Conservation (phyloP, 1,140 invertebrate species). For the Condylostylus longicornis region DNA sequence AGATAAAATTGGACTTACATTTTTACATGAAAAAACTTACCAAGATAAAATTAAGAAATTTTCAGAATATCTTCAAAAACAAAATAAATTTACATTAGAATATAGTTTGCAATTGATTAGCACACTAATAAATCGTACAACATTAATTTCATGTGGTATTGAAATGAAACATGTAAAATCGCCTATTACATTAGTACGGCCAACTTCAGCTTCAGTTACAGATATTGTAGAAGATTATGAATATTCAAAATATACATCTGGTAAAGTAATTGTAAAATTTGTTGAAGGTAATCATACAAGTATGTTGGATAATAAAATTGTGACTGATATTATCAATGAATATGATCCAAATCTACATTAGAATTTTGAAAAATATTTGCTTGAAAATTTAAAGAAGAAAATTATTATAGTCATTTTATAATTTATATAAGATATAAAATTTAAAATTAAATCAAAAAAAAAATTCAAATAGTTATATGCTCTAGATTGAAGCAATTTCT, state of each 20-base stretch:
- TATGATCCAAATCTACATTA: slow-evolving; percentile 24
- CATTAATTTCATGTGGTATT: too few species aligned
- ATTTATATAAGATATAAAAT: too few species aligned
- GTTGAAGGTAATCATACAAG: slow-evolving; percentile 55
- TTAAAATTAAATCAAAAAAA: too few species aligned
- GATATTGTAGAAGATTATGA: slow-evolving; percentile 47
- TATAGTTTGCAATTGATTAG: slow-evolving; percentile 33
- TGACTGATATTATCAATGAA: slow-evolving; percentile 44
- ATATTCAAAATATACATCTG: slow-evolving; percentile 37
- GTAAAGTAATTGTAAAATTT: slow-evolving; percentile 36
- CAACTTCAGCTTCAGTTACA: slow-evolving; percentile 36
- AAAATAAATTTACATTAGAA: slow-evolving; percentile 34
- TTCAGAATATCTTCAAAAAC: slow-evolving; percentile 19
- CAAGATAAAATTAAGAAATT: slow-evolving; percentile 20
- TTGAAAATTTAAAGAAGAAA: too few species aligned
- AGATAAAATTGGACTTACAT: slow-evolving; percentile 32
- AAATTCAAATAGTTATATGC: too few species aligned
- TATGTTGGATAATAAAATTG: slow-evolving; percentile 48
- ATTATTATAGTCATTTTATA: too few species aligned
- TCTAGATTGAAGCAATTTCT: too few species aligned
- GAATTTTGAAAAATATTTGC: slow-evolving; percentile 23
- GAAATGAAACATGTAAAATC: slow-evolving; percentile 40
- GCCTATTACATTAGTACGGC: slow-evolving; percentile 45
- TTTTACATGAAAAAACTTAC: slow-evolving; percentile 18
- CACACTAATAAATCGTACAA: slow-evolving; percentile 39